Percentiles rank a stretch among this genome's conserved stretches.
phyloP scores from a whole-genome alignment of 2,797 vertebrate genomes.

The Lepilemur septentrionalis region DNA sequence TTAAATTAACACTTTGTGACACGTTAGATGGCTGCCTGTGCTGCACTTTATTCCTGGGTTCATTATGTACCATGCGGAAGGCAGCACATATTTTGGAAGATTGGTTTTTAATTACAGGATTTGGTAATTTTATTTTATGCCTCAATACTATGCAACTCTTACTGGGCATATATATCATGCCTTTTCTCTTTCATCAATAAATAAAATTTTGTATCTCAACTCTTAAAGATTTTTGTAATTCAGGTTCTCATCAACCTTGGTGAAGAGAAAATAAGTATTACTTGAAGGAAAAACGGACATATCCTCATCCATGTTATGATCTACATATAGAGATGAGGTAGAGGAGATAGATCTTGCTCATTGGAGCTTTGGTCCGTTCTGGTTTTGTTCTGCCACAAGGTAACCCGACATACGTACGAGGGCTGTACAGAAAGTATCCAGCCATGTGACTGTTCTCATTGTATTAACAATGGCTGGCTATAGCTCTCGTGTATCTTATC shows the following conservation, averaged over 20 bases:
- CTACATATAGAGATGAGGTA: not conserved
- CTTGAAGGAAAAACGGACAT: not conserved
- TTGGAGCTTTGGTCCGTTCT: not conserved
- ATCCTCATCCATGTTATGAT: not conserved
- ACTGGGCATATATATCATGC: not conserved
- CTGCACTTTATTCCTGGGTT: not conserved
- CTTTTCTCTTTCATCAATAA: conserved; percentile 34
- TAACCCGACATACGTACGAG: not conserved
- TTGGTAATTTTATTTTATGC: not conserved
- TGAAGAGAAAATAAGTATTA: not conserved
- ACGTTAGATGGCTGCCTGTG: not conserved
- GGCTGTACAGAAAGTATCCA: too few species aligned
- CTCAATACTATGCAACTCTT: not conserved
- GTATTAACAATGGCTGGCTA: too few species aligned
- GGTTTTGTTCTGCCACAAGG: not conserved
- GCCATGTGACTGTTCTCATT: not conserved
- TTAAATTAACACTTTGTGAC: not conserved
- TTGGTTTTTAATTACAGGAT: conserved; percentile 11
- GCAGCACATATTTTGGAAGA: not conserved
- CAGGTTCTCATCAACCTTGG: not conserved
- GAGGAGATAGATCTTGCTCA: not conserved
- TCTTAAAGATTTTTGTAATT: not conserved
- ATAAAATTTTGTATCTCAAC: not conserved
- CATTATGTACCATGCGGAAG: not conserved
- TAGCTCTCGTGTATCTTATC: not conserved